A percentile compares a stretch with the other conserved stretches of the same genome.
These are phyloP conservation scores for Momotus momota DNA, from an alignment of 2,797 vertebrate genomes.

Conservation along the genomic window DNA sequence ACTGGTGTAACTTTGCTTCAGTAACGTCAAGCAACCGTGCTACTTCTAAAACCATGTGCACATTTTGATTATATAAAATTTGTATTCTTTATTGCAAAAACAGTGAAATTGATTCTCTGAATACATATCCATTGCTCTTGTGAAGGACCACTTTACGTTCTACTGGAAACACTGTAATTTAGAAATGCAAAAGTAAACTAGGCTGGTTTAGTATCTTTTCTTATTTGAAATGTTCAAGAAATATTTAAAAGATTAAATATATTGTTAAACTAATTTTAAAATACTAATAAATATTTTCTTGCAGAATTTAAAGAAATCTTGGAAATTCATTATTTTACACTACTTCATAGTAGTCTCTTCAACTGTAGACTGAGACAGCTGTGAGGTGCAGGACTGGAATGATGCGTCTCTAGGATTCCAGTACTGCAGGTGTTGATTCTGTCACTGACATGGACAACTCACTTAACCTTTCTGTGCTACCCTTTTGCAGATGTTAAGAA, in stretches of 20 bases:
- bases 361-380: neutral
- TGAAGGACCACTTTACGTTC: constrained; percentile 39
- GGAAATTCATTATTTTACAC: neutral
- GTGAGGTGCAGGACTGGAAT: neutral
- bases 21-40: neutral
- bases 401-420: neutral
- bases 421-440: neutral
- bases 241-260: neutral
- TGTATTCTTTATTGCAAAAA: neutral
- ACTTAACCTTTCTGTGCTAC: neutral
- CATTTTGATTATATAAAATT: neutral
- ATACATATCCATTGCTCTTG: neutral
- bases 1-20: neutral
- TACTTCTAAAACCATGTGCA: neutral
- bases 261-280: neutral
- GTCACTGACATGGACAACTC: neutral
- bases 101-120: neutral
- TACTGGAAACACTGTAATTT: neutral
- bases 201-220: neutral
- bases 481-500: neutral
- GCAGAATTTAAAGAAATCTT: neutral
- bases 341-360: neutral
- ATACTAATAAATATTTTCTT: neutral
- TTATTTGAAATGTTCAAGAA: neutral
- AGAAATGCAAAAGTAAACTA: constrained; percentile 48